Evolutionary conservation across 2,888 invertebrate genomes (phyloP), one percentile per base, ranked within the genome.

Genomic region (Emmelina monodactyla): DNA sequence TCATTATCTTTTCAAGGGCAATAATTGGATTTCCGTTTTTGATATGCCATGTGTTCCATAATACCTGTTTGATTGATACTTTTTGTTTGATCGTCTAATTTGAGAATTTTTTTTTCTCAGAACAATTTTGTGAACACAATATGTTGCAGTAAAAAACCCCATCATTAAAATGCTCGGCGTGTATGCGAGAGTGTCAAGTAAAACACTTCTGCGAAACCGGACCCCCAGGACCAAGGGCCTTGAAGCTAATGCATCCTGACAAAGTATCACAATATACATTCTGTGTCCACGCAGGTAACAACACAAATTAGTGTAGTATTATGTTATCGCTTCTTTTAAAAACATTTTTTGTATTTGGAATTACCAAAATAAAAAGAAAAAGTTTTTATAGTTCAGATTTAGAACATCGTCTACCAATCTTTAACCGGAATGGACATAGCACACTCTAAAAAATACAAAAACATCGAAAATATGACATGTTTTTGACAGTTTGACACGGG

Each of bases 191-290:
- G 71, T 67, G 72, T 67, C 58, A 63, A 62, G 63, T 58, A 62
- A 63, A 59, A 72, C 76, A 70, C 73, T 76, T 75, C 75, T 69
- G 61, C 57, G 78, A 75, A 78, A 78, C 64, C 58, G 55, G 72
- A 76, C 61, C 60, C 47, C 42, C 34, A 43, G 39, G 50, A 39
- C 31, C 47, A 41, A 43, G 46, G 39, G 51, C 46, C 48, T 47
- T 63, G 67, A 70, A 46, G 56, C 50, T 73, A 70, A 72, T 57
- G 39, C 51, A 52, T 41, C 47, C 40, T 46, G 76, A 76, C 76
- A 59, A 42, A 51, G 49, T 68, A 75, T 75, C 76, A 79, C 66
- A 76, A 76, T 67, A 75, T 60, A 69, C 70, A 61, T 61, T 64
- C 54, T 58, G 58, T 69, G 72, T 61, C 61, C 60, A 62, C 62